Evolutionary conservation across 2,888 invertebrate genomes (phyloP).

Genomic region (Vesta saturnalis): DNA sequence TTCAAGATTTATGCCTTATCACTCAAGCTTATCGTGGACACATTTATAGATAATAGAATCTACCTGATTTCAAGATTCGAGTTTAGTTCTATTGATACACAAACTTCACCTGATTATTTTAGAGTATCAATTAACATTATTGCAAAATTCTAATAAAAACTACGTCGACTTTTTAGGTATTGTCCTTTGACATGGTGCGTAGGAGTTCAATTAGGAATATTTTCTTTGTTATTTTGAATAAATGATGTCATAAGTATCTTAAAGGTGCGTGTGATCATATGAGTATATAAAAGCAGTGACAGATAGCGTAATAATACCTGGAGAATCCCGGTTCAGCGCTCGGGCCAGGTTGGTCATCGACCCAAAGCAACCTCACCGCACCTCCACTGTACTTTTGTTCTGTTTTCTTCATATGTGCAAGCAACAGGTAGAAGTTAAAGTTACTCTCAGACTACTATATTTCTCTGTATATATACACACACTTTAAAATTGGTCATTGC

Average conservation of each 20-base stretch:
- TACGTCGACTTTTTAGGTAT: too few relatives aligned
- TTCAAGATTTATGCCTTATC: too few relatives aligned
- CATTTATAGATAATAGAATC: too few relatives aligned
- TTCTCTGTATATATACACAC: constrained; percentile 10
- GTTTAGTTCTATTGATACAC: too few relatives aligned
- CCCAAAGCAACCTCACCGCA: constrained; percentile 40
- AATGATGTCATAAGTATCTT: constrained; percentile 31
- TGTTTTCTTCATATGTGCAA: constrained; percentile 37
- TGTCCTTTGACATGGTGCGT: background rate
- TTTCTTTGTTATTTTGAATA: background rate
- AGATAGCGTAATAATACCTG: constrained; percentile 37
- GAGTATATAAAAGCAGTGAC: constrained; percentile 24
- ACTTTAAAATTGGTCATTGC: constrained; percentile 19
- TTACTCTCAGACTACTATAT: constrained; percentile 13
- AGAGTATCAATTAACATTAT: too few relatives aligned
- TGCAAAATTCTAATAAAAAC: too few relatives aligned
- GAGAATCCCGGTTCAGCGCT: constrained; percentile 46
- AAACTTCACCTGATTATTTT: too few relatives aligned
- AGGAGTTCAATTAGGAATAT: background rate
- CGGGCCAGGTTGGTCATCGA: constrained; percentile 46
- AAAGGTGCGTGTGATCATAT: constrained; percentile 25
- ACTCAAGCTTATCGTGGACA: too few relatives aligned
- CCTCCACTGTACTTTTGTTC: constrained; percentile 32
- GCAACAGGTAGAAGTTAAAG: constrained; percentile 37
- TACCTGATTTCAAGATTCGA: too few relatives aligned